Percentiles rank a stretch among this genome's conserved stretches.
Evolutionary conservation across 2,888 invertebrate genomes (phyloP).

Genomic region (Athalia cordata): DNA sequence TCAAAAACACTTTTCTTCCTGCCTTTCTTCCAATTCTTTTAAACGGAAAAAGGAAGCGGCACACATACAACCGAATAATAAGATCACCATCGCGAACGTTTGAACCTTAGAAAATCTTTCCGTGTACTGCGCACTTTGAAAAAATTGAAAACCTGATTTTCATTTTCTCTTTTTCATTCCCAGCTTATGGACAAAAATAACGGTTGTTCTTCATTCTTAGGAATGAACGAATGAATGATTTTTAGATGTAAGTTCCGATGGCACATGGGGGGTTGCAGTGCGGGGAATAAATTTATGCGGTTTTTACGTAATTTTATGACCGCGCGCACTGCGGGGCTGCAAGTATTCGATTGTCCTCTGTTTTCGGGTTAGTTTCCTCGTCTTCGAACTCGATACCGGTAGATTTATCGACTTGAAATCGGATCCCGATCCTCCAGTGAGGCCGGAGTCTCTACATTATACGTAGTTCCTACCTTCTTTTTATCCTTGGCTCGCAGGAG

Average conservation of each 20-base stretch:
- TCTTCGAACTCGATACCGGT: conserved; percentile 39
- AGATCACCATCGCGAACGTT: neutral
- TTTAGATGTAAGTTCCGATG: neutral
- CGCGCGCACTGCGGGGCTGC: neutral
- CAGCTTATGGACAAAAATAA: no score
- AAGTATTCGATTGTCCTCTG: conserved; percentile 21
- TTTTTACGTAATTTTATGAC: conserved; percentile 36
- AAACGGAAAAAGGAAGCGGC: conserved; percentile 23
- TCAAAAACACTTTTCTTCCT: conserved; percentile 35
- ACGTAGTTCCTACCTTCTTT: neutral
- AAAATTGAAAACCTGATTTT: no score
- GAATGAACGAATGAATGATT: no score
- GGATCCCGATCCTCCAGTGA: conserved; percentile 16
- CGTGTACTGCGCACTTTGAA: neutral
- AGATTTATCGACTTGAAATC: conserved; percentile 44
- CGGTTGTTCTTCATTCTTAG: no score
- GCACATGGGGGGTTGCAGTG: neutral
- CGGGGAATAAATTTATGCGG: conserved; percentile 9
- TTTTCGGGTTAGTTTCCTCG: conserved; percentile 30
- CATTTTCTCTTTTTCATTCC: no score
- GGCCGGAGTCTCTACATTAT: conserved; percentile 27
- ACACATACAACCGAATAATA: neutral
- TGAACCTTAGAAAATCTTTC: neutral
- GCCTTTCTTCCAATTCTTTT: conserved; percentile 20
- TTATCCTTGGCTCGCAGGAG: neutral